phyloP scores from a whole-genome alignment of 2,113 vertebrate genomes.

The Micronycteris hirsuta region DNA sequence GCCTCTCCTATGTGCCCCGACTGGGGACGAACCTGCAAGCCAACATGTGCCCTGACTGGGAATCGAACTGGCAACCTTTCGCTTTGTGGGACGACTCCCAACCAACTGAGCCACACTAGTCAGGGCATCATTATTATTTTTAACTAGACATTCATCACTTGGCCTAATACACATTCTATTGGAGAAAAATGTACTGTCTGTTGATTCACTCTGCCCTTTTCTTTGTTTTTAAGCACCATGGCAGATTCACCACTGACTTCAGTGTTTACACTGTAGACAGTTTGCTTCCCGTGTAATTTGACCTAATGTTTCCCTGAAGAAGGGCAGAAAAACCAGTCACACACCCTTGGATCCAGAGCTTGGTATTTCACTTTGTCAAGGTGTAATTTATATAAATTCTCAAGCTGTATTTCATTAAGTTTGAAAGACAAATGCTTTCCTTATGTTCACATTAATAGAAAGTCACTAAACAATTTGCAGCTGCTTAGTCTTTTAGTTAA shows the following conservation, averaged over 20 bases:
- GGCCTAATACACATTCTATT: neutral
- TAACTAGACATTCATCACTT: neutral
- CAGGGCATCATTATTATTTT: neutral
- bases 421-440: neutral
- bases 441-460: neutral
- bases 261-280: neutral
- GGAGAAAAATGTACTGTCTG: neutral
- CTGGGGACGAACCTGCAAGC: too few species aligned
- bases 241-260: neutral
- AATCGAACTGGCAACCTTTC: too few species aligned
- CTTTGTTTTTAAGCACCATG: neutral
- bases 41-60: too few species aligned
- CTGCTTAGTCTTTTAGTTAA: neutral
- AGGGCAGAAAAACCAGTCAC: neutral
- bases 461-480: neutral
- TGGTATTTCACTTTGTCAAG: neutral
- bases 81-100: too few species aligned
- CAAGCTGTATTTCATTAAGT: neutral
- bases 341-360: neutral
- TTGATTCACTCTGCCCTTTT: neutral
- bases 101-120: neutral
- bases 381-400: neutral
- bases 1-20: too few species aligned
- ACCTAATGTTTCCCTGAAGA: neutral
- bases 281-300: neutral